These are phyloP conservation scores for Pseudorhiza aurosa DNA, from an alignment of 30 jellyfish, hydroid and myxozoan species.

Conservation along the genomic window DNA sequence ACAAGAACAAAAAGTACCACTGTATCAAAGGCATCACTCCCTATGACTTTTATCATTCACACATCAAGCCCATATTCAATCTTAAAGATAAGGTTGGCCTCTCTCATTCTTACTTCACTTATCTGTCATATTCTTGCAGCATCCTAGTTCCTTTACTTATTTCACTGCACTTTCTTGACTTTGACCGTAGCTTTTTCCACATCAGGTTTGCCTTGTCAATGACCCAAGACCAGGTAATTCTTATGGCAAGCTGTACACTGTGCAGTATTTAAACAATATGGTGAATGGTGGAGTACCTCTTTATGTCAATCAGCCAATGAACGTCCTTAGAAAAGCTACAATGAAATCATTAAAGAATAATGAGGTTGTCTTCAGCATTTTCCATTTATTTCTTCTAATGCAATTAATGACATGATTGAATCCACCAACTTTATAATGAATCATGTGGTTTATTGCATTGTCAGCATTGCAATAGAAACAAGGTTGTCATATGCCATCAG, in stretches of 20 bases:
- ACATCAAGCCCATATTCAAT: constrained; percentile 58
- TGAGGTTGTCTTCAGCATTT: constrained; percentile 37
- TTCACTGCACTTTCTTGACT: no score
- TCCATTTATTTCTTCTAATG: background rate
- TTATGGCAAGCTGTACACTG: constrained; percentile 61
- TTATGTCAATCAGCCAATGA: constrained; percentile 68
- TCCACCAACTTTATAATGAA: no score
- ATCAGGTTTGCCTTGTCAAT: constrained; percentile 62
- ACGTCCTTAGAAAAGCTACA: constrained; percentile 16
- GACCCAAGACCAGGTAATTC: constrained; percentile 56
- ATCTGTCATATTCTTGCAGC: no score
- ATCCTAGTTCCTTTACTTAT: no score
- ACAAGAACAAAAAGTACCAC: constrained; percentile 44
- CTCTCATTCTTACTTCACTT: background rate
- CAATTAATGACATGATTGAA: background rate
- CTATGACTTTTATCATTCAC: constrained; percentile 42
- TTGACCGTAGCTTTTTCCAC: background rate
- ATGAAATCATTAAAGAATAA: constrained; percentile 45
- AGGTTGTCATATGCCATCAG: background rate
- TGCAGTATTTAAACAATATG: constrained; percentile 66
- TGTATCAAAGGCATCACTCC: constrained; percentile 48
- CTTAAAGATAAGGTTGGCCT: constrained; percentile 46
- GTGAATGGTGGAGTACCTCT: constrained; percentile 42
- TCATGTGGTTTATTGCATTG: no score
- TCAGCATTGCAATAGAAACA: background rate